Conservation (phyloP, 2,797 vertebrate species). For the Ambastaia sidthimunki region DNA sequence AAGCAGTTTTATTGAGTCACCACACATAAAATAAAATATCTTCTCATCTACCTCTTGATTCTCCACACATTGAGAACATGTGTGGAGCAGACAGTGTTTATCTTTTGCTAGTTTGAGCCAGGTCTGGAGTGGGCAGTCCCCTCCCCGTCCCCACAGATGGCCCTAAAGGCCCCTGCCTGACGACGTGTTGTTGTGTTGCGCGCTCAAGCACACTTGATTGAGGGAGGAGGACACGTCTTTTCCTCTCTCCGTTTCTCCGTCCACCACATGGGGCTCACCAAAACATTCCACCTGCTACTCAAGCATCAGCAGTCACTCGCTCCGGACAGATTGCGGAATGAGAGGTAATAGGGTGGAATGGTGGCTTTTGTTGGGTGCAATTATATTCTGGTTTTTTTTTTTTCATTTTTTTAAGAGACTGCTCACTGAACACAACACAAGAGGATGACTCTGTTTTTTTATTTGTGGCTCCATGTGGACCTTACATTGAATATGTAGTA, state of each 20-base stretch:
- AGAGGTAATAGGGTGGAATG: slow-evolving; percentile 46
- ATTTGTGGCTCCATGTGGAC: slow-evolving; percentile 1
- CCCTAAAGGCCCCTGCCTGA: slow-evolving; percentile 73
- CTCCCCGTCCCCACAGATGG: slow-evolving; percentile 74
- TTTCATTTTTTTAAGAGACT: slow-evolving; percentile 41
- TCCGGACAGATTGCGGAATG: slow-evolving; percentile 31
- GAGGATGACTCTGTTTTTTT: slow-evolving; percentile 26
- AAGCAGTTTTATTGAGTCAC: slow-evolving; percentile 3
- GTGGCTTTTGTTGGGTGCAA: slow-evolving; percentile 60
- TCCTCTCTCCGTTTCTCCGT: slow-evolving; percentile 61
- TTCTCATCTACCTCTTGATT: not conserved
- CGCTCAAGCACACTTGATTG: slow-evolving; percentile 77
- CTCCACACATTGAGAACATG: slow-evolving; percentile 43
- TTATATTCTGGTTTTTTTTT: slow-evolving; percentile 46
- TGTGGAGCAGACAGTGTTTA: slow-evolving; percentile 36
- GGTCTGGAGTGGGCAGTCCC: slow-evolving; percentile 38
- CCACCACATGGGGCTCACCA: slow-evolving; percentile 72
- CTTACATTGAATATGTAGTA: slow-evolving; percentile 54
- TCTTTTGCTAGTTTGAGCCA: slow-evolving; percentile 42
- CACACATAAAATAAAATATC: not conserved
- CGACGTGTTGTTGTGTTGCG: slow-evolving; percentile 75
- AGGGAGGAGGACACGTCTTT: slow-evolving; percentile 66
- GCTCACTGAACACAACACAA: slow-evolving; percentile 40
- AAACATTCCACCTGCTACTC: slow-evolving; percentile 75
- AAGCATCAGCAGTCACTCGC: slow-evolving; percentile 58